A percentile compares a stretch with the other conserved stretches of the same genome.
Evolutionary conservation across 1,140 invertebrate genomes (phyloP).

Genomic region (Pararge aegeria): DNA sequence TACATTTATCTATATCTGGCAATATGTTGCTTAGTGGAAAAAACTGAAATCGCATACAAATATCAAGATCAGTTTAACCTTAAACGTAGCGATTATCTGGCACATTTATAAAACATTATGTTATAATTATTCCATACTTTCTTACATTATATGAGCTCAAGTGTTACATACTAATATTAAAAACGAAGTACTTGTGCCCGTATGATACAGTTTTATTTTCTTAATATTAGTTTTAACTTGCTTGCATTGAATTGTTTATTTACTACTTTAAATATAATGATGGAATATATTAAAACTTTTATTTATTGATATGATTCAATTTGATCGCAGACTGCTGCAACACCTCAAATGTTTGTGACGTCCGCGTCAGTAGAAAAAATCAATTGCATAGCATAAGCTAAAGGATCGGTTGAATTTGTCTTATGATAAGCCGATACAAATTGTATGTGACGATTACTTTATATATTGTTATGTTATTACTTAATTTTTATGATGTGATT

Average conservation of each 20-base stretch:
- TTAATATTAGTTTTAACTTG: conserved; percentile 13
- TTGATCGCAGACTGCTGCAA: no score
- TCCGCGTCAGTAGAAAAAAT: no score
- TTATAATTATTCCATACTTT: conserved; percentile 8
- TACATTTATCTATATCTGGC: neutral
- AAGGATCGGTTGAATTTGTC: no score
- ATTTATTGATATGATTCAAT: conserved; percentile 10
- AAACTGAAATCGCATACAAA: conserved; percentile 36
- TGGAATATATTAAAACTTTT: conserved; percentile 6
- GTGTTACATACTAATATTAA: conserved; percentile 45
- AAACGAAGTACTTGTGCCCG: conserved; percentile 72
- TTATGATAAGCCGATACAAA: no score
- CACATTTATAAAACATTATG: conserved; percentile 54
- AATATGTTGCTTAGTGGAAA: conserved; percentile 21
- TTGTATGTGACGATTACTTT: no score
- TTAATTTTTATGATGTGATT: no score
- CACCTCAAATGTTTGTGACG: no score
- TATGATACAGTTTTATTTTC: conserved; percentile 28
- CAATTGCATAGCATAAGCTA: no score
- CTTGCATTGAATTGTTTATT: conserved; percentile 6
- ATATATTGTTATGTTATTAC: no score
- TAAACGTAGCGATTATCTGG: conserved; percentile 47
- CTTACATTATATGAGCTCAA: conserved; percentile 47
- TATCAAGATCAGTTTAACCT: conserved; percentile 35
- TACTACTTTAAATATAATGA: conserved; percentile 14